Conservation (phyloP, 2,797 vertebrate genomes). For the Ctenosaura bakeri region DNA sequence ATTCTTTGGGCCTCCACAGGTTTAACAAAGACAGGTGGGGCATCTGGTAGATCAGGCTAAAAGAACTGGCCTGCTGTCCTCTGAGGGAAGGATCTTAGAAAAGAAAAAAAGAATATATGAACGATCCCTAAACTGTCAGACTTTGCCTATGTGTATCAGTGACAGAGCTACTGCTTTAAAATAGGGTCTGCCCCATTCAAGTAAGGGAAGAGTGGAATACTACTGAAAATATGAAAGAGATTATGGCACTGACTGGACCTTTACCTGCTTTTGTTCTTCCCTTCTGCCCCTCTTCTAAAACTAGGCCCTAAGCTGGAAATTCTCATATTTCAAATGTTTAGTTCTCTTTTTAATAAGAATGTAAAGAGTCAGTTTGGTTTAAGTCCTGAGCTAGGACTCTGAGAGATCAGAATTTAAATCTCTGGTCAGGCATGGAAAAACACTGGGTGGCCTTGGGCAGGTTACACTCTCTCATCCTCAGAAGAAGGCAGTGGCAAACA, state of each 20-base stretch:
- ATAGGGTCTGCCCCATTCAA: not conserved
- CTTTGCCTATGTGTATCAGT: not conserved
- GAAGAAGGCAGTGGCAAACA: too few relatives aligned
- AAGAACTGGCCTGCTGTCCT: not conserved
- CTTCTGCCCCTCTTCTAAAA: too few relatives aligned
- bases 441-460: too few relatives aligned
- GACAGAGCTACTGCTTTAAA: not conserved
- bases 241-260: too few relatives aligned
- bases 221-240: not conserved
- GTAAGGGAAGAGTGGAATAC: not conserved
- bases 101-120: not conserved
- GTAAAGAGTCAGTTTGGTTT: too few relatives aligned
- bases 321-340: not conserved
- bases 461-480: too few relatives aligned
- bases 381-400: too few relatives aligned
- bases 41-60: not conserved
- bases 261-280: not conserved
- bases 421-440: too few relatives aligned
- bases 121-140: not conserved
- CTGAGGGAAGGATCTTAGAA: not conserved
- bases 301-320: not conserved
- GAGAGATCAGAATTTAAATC: too few relatives aligned
- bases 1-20: not conserved
- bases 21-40: constrained; percentile 19
- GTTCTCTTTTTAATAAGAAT: not conserved